A percentile compares a stretch with the other conserved stretches of the same genome.
phyloP scores from a whole-genome alignment of 2,888 invertebrate genomes.

The Thereva nobilitata region DNA sequence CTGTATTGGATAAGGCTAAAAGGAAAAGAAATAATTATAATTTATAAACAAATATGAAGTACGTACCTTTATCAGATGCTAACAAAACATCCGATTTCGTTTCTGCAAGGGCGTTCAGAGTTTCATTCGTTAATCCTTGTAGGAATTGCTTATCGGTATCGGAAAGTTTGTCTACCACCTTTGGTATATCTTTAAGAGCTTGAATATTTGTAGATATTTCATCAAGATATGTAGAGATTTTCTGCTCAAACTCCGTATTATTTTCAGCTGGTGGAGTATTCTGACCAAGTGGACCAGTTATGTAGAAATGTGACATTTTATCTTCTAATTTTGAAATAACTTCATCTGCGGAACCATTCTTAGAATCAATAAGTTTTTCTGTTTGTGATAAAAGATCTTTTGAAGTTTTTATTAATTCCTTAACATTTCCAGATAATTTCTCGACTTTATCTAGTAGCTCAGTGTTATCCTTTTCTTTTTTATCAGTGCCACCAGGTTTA shows the following conservation, averaged over 20 bases:
- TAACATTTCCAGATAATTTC: slow-evolving; percentile 48
- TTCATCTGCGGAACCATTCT: slow-evolving; percentile 50
- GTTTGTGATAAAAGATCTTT: slow-evolving; percentile 49
- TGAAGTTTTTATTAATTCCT: slow-evolving; percentile 48
- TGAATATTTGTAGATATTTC: slow-evolving; percentile 58
- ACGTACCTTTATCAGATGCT: slow-evolving; percentile 60
- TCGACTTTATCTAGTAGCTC: slow-evolving; percentile 50
- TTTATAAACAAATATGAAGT: slow-evolving; percentile 29
- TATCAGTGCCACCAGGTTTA: slow-evolving; percentile 41
- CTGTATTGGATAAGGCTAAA: slow-evolving; percentile 59
- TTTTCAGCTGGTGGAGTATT: slow-evolving; percentile 48
- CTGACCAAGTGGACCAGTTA: slow-evolving; percentile 44
- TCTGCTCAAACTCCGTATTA: slow-evolving; percentile 58
- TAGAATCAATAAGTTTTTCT: slow-evolving; percentile 48
- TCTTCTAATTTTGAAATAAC: slow-evolving; percentile 52
- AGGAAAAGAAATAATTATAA: slow-evolving; percentile 14
- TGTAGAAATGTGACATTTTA: slow-evolving; percentile 51
- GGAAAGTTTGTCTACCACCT: slow-evolving; percentile 59
- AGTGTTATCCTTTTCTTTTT: slow-evolving; percentile 42
- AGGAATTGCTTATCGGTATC: slow-evolving; percentile 60
- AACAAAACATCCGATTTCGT: slow-evolving; percentile 60
- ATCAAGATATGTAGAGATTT: slow-evolving; percentile 58
- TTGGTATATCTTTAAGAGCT: slow-evolving; percentile 56
- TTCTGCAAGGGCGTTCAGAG: slow-evolving; percentile 63
- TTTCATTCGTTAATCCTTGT: slow-evolving; percentile 65